A percentile compares a stretch with the other conserved stretches of the same genome.
Conservation (phyloP, 1,140 invertebrate genomes). For the Globodera rostochiensis region DNA sequence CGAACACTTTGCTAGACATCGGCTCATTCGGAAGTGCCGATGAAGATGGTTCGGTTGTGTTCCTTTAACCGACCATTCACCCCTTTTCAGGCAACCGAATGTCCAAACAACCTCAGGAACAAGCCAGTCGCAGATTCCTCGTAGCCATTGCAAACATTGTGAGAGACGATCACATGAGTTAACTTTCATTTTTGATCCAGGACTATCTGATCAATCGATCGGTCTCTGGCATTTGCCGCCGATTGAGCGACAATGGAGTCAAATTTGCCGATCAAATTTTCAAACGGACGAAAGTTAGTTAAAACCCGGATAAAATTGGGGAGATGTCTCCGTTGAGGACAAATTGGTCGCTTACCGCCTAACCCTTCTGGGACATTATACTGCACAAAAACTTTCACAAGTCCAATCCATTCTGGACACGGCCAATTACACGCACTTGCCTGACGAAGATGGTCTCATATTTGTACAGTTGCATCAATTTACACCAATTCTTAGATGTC, state of each 20-base stretch:
- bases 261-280: slow-evolving; percentile 60
- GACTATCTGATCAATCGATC: slow-evolving; percentile 52
- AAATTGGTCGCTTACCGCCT: slow-evolving; percentile 47
- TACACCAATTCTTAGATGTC: slow-evolving; percentile 52
- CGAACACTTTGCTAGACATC: slow-evolving; percentile 38
- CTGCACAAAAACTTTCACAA: slow-evolving; percentile 43
- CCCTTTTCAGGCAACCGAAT: background rate
- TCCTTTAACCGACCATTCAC: background rate
- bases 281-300: slow-evolving; percentile 44
- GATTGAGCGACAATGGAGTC: slow-evolving; percentile 58
- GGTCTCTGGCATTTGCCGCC: slow-evolving; percentile 53
- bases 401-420: slow-evolving; percentile 48
- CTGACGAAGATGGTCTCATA: slow-evolving; percentile 51
- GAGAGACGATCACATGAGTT: background rate
- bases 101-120: slow-evolving; percentile 28
- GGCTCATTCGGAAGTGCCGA: slow-evolving; percentile 17
- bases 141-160: slow-evolving; percentile 61
- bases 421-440: slow-evolving; percentile 48
- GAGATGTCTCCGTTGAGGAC: slow-evolving; percentile 34
- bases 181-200: background rate
- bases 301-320: background rate
- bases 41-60: background rate
- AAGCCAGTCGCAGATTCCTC: slow-evolving; percentile 49
- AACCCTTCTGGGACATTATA: slow-evolving; percentile 49
- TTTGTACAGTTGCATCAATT: background rate